phyloP scores from a whole-genome alignment of 2,113 vertebrate species.

The rabbit (Oryctolagus cuniculus) region mOryCun1.1 NC_091435.1:25511501-25512000 shows the following conservation, averaged over 20 bases:
- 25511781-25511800: neutral
- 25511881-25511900: neutral
- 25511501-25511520: neutral
- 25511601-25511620: neutral
- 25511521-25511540: fast-evolving
- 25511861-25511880: neutral
- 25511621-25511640: neutral
- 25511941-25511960: neutral
- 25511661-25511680: neutral
- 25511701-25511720: neutral
- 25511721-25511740: neutral
- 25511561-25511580: fast-evolving
- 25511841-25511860: neutral
- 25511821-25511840: neutral
- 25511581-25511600: neutral
- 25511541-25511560: neutral
- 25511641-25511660: neutral
- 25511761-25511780: no score
- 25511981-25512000: neutral
- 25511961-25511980: neutral
- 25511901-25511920: neutral
- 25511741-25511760: neutral
- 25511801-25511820: neutral
- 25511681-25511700: neutral
- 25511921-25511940: neutral